Conservation (phyloP, 1,140 invertebrate species). For the Papilio helenus region DNA sequence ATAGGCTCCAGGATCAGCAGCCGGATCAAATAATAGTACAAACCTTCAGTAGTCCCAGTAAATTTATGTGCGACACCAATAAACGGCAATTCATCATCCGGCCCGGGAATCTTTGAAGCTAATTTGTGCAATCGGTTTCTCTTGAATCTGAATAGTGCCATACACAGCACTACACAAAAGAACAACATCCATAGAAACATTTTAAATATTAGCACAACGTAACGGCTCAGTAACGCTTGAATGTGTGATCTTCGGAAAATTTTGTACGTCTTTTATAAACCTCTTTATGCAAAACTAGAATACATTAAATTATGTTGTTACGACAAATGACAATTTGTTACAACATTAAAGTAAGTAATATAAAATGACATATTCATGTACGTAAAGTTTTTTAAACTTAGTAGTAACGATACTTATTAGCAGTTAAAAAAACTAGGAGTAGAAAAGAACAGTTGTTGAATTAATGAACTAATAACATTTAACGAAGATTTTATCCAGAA, state of each 20-base stretch:
- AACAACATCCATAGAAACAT: slow-evolving; percentile 58
- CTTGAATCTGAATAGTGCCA: slow-evolving; percentile 52
- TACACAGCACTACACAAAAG: slow-evolving; percentile 51
- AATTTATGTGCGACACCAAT: slow-evolving; percentile 60
- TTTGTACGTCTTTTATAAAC: background rate
- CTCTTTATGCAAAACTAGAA: background rate
- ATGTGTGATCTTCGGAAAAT: background rate
- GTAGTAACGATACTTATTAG: too few relatives aligned
- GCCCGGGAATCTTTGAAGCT: slow-evolving; percentile 48
- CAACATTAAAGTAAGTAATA: background rate
- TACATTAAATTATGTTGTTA: background rate
- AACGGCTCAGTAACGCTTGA: background rate
- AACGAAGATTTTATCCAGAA: too few relatives aligned
- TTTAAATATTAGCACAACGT: slow-evolving; percentile 14
- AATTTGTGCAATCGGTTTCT: slow-evolving; percentile 62
- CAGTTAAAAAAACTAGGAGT: too few relatives aligned
- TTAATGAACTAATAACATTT: too few relatives aligned
- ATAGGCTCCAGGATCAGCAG: too few relatives aligned
- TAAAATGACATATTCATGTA: too few relatives aligned
- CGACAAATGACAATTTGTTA: background rate
- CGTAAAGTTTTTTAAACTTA: too few relatives aligned
- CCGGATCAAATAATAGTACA: background rate
- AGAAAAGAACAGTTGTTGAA: too few relatives aligned
- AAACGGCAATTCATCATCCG: slow-evolving; percentile 49
- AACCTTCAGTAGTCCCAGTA: slow-evolving; percentile 59